Evolutionary conservation across 1,140 invertebrate species (phyloP).

Genomic region (Wiebesia pumilae): DNA sequence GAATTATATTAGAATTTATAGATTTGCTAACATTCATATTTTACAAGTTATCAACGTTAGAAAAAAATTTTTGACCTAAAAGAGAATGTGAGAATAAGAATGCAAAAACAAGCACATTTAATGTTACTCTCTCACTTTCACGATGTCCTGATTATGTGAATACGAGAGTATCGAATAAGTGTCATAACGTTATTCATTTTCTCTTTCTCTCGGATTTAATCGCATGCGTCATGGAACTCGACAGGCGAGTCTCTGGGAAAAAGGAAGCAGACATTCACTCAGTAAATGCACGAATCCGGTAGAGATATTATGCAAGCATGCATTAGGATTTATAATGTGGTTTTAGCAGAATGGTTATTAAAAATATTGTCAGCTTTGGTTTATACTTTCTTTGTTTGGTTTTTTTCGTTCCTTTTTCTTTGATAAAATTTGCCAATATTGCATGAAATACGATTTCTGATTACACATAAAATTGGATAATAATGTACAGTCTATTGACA

Average conservation of each 20-base stretch:
- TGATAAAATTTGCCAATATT: no score
- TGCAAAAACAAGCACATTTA: neutral
- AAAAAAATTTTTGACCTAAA: neutral
- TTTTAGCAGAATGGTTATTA: neutral
- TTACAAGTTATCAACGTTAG: no score
- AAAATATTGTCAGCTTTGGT: no score
- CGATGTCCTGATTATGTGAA: neutral
- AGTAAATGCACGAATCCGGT: neutral
- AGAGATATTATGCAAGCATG: neutral
- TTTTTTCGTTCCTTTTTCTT: no score
- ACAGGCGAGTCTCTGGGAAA: neutral
- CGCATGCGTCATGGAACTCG: neutral
- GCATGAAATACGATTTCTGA: no score
- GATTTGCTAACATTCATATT: no score
- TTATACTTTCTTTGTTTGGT: no score
- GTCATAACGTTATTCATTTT: neutral
- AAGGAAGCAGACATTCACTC: neutral
- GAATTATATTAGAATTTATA: no score
- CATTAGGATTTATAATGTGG: neutral
- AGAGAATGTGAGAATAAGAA: neutral
- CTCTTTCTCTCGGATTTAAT: neutral
- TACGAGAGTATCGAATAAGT: neutral
- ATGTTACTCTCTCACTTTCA: neutral
- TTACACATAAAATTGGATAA: no score
- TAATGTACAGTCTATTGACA: no score